These are phyloP conservation scores for Anthopleura sola DNA, from an alignment of 64 coral and sea anemone genomes.

Conservation along the genomic window DNA sequence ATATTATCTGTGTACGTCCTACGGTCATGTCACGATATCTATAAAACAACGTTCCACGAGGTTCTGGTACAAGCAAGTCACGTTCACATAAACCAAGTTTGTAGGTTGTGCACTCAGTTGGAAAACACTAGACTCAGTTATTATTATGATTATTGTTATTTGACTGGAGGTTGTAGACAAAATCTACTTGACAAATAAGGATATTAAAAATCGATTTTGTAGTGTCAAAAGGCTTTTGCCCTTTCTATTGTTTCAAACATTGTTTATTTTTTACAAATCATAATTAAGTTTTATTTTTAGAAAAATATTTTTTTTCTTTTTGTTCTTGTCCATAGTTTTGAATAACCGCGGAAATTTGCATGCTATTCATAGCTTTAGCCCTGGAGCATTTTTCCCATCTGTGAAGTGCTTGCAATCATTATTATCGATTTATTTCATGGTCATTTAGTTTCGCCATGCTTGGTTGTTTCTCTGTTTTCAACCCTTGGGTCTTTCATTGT, in stretches of 20 bases:
- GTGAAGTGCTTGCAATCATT: not conserved
- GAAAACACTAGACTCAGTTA: not conserved
- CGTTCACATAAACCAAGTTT: not conserved
- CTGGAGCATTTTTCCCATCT: not conserved
- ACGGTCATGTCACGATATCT: not conserved
- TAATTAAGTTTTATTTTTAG: slow-evolving; percentile 7
- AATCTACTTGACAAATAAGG: not conserved
- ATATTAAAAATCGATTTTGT: not conserved
- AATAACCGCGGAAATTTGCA: not conserved
- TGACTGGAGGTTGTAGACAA: too few species aligned
- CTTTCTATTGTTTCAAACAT: not conserved
- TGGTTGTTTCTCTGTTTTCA: not conserved
- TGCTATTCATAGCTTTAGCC: not conserved
- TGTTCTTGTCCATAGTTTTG: not conserved
- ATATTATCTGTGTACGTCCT: not conserved
- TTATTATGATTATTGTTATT: too few species aligned
- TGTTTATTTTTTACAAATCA: not conserved
- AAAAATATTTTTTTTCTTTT: not conserved
- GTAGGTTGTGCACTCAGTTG: not conserved
- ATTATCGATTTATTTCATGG: not conserved
- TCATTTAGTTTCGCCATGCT: not conserved
- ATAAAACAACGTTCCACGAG: not conserved
- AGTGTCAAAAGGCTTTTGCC: not conserved
- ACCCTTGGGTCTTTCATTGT: not conserved
- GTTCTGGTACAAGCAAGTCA: not conserved